These are phyloP conservation scores for Gambusia yucatana DNA, from an alignment of 2,797 vertebrate species.

Conservation along the genomic window DNA sequence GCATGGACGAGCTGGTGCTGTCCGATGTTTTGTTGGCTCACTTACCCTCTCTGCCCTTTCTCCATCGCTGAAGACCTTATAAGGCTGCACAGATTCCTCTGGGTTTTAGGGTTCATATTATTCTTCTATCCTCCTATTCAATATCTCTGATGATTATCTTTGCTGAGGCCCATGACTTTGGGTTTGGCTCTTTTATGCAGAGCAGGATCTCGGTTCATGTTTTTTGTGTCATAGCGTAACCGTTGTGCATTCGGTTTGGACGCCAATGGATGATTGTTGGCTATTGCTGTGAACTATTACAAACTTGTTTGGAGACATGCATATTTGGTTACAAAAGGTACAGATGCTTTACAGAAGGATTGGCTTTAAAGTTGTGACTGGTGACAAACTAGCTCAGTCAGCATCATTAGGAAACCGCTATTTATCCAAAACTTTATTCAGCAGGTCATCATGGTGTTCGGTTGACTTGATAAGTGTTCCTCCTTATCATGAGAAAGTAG, in stretches of 20 bases:
- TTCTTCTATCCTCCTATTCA: conserved; percentile 71
- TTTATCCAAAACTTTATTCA: conserved; percentile 14
- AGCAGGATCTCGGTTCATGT: conserved; percentile 58
- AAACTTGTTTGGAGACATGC: conserved; percentile 50
- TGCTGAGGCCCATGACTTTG: conserved; percentile 63
- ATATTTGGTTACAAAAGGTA: conserved; percentile 36
- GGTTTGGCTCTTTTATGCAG: conserved; percentile 74
- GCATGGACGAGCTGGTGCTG: conserved; percentile 38
- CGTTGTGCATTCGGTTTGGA: conserved; percentile 59
- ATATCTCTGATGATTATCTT: conserved; percentile 75
- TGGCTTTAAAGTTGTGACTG: conserved; percentile 29
- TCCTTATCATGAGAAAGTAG: conserved; percentile 16
- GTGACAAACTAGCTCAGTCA: conserved; percentile 35
- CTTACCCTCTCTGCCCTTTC: conserved; percentile 44
- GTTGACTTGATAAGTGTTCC: conserved; percentile 8
- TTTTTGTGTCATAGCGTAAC: conserved; percentile 59
- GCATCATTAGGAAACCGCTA: conserved; percentile 31
- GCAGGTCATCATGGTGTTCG: conserved; percentile 6
- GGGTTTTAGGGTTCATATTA: conserved; percentile 69
- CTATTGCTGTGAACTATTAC: conserved; percentile 45
- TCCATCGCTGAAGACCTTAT: conserved; percentile 60
- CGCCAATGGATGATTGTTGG: conserved; percentile 46
- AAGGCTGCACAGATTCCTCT: conserved; percentile 66
- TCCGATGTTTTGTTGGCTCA: conserved; percentile 53
- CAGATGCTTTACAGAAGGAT: conserved; percentile 50